These are phyloP conservation scores for Anhinga rufa DNA, from an alignment of 2,113 vertebrate genomes.

Conservation along the genomic window DNA sequence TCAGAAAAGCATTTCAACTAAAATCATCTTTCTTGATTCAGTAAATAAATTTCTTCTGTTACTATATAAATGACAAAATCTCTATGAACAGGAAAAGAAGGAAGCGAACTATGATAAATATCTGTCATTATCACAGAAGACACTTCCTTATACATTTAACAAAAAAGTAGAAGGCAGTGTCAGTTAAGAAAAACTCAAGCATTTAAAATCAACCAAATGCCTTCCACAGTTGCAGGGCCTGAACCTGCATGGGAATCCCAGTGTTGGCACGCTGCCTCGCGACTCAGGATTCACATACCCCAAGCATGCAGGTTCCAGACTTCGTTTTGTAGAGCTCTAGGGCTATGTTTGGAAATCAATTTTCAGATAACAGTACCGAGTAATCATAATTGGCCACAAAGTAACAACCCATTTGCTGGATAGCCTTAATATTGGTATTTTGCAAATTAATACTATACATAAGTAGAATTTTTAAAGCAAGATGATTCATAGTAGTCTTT, in stretches of 20 bases:
- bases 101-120: background rate
- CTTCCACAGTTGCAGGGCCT: background rate
- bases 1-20: background rate
- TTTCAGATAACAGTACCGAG: background rate
- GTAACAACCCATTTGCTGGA: no score
- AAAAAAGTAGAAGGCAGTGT: background rate
- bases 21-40: background rate
- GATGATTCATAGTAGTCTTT: background rate
- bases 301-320: background rate
- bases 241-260: background rate
- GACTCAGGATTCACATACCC: background rate
- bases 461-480: background rate
- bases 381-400: background rate
- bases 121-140: background rate
- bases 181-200: background rate
- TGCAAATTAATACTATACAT: background rate
- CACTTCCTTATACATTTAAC: background rate
- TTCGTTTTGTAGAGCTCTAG: fast-evolving
- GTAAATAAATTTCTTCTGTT: background rate
- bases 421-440: fast-evolving
- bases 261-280: fast-evolving
- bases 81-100: background rate
- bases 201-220: background rate
- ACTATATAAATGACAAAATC: background rate
- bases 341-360: background rate